Evolutionary conservation across 2,888 invertebrate genomes (phyloP).

Genomic region (Drosophila acutilabella): DNA sequence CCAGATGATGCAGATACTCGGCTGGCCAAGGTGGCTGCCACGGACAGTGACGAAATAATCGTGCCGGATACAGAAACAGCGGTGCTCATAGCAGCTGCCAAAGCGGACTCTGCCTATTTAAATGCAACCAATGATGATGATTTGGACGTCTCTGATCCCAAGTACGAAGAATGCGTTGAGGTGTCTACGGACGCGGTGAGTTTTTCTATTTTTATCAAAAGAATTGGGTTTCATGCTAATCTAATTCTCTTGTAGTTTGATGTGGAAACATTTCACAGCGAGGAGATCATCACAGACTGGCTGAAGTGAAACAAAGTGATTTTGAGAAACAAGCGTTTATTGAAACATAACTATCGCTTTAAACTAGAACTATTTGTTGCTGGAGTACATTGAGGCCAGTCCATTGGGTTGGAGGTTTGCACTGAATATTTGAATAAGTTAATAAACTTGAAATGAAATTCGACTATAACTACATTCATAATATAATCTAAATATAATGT

Average conservation of each 20-base stretch:
- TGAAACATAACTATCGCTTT: conserved; percentile 53
- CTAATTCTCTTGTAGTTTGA: conserved; percentile 70
- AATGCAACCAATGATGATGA: conserved; percentile 41
- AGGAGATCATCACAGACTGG: conserved; percentile 84
- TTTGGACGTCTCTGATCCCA: conserved; percentile 48
- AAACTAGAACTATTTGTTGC: conserved; percentile 59
- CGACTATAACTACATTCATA: conserved; percentile 57
- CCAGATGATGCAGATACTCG: conserved; percentile 34
- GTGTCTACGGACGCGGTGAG: conserved; percentile 73
- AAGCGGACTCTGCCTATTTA: conserved; percentile 61
- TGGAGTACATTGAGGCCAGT: conserved; percentile 61
- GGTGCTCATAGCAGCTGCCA: conserved; percentile 74
- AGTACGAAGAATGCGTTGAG: conserved; percentile 61
- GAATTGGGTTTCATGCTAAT: not conserved
- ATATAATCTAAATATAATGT: conserved; percentile 43
- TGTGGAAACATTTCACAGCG: conserved; percentile 80
- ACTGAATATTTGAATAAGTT: conserved; percentile 38
- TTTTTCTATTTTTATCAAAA: not conserved
- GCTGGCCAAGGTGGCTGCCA: conserved; percentile 11
- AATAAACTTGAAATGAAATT: conserved; percentile 28
- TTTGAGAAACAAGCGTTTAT: conserved; percentile 54
- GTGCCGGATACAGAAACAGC: conserved; percentile 59
- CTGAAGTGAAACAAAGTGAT: conserved; percentile 34
- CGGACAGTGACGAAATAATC: conserved; percentile 26
- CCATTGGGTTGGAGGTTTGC: conserved; percentile 40